Evolutionary conservation across 2,888 invertebrate species (phyloP), one percentile per base, ranked within the genome.

Genomic region (Selenia dentaria): DNA sequence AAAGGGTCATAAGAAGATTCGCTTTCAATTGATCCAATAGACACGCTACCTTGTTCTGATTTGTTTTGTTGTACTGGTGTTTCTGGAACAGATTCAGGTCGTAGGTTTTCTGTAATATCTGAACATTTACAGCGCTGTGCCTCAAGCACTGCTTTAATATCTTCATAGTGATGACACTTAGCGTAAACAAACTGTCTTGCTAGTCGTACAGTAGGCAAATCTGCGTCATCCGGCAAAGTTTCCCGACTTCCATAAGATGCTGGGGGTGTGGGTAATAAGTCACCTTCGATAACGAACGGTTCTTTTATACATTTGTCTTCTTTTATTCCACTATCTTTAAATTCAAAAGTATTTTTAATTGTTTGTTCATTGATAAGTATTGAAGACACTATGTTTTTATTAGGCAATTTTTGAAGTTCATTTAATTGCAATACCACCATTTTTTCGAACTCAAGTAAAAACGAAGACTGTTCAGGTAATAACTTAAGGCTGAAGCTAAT

Each of bases 341-440:
- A 87, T 40, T 71, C 48, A 52, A 82, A 78, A 16, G 68, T 24
- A 54, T 79, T 82, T 32, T 54, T 33, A 13, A 67, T 37, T 0
- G 62, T 57, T 13, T 75, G 65, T 51, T 69, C 63, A 10, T 82
- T 70, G 26, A 81, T 28, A 44, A 90, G 63, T 49, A 87, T 74
- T 22, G 76, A 62, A 13, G 69, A 35, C 14, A 40, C 47, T 2
- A 56, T 22, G 22, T 22, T 6, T 22, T 1, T 54, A 28, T 57
- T 39, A 3, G 81, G 81, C n/a, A 59, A 48, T 57, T 77, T 83
- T 58, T 77, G 70, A 11, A 90, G 75, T 70, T 90, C 88, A 56
- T 83, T 83, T 33, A 90, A 54, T 58, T 90, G 90, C 39, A 90
- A 66, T 16, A 87, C 68, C 12, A 89, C 74, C 76, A 90, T 70